phyloP scores from a whole-genome alignment of 2,797 vertebrate genomes.

The Sebastes vulpes region DNA sequence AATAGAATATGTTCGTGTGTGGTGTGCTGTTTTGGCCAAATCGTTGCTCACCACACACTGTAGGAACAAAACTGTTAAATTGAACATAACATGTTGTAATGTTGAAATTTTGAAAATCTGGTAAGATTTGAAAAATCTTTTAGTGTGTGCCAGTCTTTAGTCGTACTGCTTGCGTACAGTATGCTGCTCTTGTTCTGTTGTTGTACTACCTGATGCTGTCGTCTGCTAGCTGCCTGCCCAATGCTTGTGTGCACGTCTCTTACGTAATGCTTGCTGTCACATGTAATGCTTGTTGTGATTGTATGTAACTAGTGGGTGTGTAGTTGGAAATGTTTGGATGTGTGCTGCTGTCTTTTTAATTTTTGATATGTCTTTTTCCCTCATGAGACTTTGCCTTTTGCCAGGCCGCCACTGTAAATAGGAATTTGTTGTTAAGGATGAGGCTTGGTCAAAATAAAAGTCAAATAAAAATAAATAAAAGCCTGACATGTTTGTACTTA shows the following conservation, averaged over 20 bases:
- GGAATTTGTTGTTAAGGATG: neutral
- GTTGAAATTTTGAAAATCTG: too few species aligned
- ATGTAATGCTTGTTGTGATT: neutral
- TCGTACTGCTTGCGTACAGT: neutral
- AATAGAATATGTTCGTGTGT: too few species aligned
- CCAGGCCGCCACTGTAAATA: neutral
- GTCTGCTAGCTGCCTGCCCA: neutral
- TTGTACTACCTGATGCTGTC: neutral
- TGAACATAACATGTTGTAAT: too few species aligned
- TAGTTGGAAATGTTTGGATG: neutral
- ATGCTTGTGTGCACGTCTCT: neutral
- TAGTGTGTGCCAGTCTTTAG: neutral
- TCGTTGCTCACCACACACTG: too few species aligned
- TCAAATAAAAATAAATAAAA: neutral
- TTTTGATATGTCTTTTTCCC: neutral
- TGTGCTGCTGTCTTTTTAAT: neutral
- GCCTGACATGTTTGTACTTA: slow-evolving; percentile 35
- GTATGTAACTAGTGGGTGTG: neutral
- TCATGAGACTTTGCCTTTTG: neutral
- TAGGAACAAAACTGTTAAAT: too few species aligned
- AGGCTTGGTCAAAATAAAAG: neutral
- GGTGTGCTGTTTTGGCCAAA: too few species aligned
- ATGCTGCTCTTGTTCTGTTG: neutral
- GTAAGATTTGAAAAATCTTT: too few species aligned
- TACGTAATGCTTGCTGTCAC: neutral